Percentiles rank a stretch among this genome's conserved stretches.
These are phyloP conservation scores for Ormyrus rosae DNA, from an alignment of 2,888 invertebrate genomes.

Conservation along the genomic window DNA sequence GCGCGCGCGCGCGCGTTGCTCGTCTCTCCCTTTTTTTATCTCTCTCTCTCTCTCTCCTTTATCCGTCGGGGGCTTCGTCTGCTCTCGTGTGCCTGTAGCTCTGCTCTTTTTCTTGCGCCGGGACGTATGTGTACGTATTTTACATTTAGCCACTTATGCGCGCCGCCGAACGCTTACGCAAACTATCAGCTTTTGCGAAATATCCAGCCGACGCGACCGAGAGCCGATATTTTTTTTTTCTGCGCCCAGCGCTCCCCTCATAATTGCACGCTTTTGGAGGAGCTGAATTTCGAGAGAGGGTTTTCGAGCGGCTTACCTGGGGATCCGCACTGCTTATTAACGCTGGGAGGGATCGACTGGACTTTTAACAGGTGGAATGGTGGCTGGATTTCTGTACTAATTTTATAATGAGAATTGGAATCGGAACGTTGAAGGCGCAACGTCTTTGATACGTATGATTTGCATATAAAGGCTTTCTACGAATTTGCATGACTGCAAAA, in stretches of 20 bases:
- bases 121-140: not conserved
- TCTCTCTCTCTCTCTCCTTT: conserved; percentile 13
- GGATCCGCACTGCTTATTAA: no score
- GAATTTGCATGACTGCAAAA: no score
- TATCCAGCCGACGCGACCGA: conserved; percentile 4
- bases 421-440: no score
- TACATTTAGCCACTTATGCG: not conserved
- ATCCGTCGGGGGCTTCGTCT: not conserved
- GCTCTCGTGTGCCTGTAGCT: not conserved
- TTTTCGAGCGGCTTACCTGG: no score
- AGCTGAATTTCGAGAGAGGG: no score
- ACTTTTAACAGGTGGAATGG: no score
- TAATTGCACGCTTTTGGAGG: conserved; percentile 25
- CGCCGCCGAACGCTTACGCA: conserved; percentile 26
- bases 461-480: no score
- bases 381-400: no score
- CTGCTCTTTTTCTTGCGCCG: not conserved
- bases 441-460: no score
- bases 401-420: no score
- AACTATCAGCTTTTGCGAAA: conserved; percentile 47
- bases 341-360: no score
- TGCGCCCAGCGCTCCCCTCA: conserved; percentile 13
- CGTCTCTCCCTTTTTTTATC: not conserved
- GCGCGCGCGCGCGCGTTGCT: no score
- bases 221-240: conserved; percentile 22